Evolutionary conservation across 1,140 invertebrate species (phyloP).

Genomic region (Macrosteles quadrilineatus): DNA sequence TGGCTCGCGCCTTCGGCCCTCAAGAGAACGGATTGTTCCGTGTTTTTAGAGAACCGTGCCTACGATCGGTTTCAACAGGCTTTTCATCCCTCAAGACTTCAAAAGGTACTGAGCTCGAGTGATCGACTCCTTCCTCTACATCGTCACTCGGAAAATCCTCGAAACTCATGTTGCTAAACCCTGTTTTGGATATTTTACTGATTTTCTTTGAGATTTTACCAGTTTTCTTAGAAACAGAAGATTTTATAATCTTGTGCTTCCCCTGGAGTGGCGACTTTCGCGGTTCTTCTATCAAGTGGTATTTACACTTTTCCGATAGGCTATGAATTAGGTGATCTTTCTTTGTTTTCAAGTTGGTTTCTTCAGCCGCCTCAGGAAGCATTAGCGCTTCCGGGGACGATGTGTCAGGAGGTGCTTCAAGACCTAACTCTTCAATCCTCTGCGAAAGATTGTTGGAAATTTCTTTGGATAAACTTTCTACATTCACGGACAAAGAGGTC

Average conservation of each 20-base stretch:
- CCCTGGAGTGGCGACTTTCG: slow-evolving; percentile 21
- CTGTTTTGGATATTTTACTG: slow-evolving; percentile 45
- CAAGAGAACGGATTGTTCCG: slow-evolving; percentile 69
- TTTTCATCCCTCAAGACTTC: slow-evolving; percentile 61
- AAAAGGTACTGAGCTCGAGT: slow-evolving; percentile 53
- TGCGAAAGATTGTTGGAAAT: not conserved
- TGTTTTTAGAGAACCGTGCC: slow-evolving; percentile 63
- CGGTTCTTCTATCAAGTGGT: slow-evolving; percentile 56
- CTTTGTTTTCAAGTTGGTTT: slow-evolving; percentile 41
- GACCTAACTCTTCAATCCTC: not conserved
- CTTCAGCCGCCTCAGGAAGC: slow-evolving; percentile 10
- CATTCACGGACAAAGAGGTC: slow-evolving; percentile 31
- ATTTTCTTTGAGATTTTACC: slow-evolving; percentile 41
- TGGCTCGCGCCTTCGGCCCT: slow-evolving; percentile 38
- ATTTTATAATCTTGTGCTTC: slow-evolving; percentile 39
- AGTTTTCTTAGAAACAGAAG: slow-evolving; percentile 42
- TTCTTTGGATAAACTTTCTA: not conserved
- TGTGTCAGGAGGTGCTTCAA: not conserved
- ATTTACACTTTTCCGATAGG: slow-evolving; percentile 53
- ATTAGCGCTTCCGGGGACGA: slow-evolving; percentile 31
- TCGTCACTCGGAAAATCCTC: slow-evolving; percentile 75
- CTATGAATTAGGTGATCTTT: slow-evolving; percentile 52
- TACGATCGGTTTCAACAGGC: slow-evolving; percentile 59
- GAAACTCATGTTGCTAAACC: slow-evolving; percentile 78
- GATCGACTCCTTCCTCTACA: slow-evolving; percentile 37